Percentiles rank a stretch among this genome's conserved stretches.
phyloP scores from a whole-genome alignment of 2,797 vertebrate species.

The Coregonus ussuriensis region DNA sequence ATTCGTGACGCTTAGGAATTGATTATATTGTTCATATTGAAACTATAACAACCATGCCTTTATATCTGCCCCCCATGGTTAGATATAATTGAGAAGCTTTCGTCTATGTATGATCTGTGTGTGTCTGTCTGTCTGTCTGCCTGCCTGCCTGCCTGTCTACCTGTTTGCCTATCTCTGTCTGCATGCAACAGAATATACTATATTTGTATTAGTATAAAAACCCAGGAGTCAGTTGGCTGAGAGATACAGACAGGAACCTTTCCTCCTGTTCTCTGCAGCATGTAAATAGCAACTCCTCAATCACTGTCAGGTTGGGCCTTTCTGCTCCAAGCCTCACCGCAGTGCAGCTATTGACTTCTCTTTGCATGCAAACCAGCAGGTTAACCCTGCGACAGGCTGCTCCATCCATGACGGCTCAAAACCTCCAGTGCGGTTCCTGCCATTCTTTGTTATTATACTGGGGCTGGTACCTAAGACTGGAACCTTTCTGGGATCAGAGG shows the following conservation, averaged over 20 bases:
- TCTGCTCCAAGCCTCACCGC: slow-evolving; percentile 37
- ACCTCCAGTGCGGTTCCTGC: slow-evolving; percentile 26
- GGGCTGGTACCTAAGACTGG: slow-evolving; percentile 37
- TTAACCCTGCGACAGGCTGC: slow-evolving; percentile 27
- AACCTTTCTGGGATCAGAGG: slow-evolving; percentile 38
- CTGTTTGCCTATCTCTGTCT: slow-evolving; percentile 11
- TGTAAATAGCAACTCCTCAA: slow-evolving; percentile 57
- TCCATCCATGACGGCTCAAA: slow-evolving; percentile 30
- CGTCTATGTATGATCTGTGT: slow-evolving; percentile 1
- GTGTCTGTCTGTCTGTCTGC: not conserved
- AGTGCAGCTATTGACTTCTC: slow-evolving; percentile 20
- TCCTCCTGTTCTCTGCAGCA: slow-evolving; percentile 48
- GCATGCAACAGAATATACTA: slow-evolving; percentile 11
- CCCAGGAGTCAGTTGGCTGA: slow-evolving; percentile 27
- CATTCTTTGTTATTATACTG: slow-evolving; percentile 40
- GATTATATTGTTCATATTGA: slow-evolving; percentile 52
- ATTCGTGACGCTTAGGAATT: slow-evolving; percentile 50
- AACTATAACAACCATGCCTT: slow-evolving; percentile 43
- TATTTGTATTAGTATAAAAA: slow-evolving; percentile 24
- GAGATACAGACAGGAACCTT: slow-evolving; percentile 28
- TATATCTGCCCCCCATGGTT: slow-evolving; percentile 39
- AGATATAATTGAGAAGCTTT: slow-evolving; percentile 42
- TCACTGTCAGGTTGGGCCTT: slow-evolving; percentile 56
- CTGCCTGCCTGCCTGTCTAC: slow-evolving; percentile 1
- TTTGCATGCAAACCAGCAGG: slow-evolving; percentile 49